Evolutionary conservation across 2,888 invertebrate species (phyloP).

Genomic region (Brachyptera putata): DNA sequence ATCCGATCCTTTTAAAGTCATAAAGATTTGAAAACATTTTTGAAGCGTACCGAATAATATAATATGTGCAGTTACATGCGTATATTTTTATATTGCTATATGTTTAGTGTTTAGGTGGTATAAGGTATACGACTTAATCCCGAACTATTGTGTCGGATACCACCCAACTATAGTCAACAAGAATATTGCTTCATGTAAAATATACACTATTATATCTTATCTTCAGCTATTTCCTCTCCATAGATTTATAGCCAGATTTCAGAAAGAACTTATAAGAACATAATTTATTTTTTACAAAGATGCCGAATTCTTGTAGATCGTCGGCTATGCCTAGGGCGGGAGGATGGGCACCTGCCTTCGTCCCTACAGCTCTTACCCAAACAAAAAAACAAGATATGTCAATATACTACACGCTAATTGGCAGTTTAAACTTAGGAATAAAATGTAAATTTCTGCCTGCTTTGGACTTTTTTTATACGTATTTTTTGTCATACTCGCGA

Average conservation of each 20-base stretch:
- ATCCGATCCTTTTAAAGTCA: too few relatives aligned
- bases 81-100: too few relatives aligned
- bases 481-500: too few relatives aligned
- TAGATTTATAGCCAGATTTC: slow-evolving; percentile 11
- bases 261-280: background rate
- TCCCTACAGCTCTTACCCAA: background rate
- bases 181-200: slow-evolving; percentile 1
- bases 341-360: background rate
- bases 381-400: background rate
- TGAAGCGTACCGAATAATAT: too few relatives aligned
- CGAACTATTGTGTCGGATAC: background rate
- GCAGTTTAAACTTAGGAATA: too few relatives aligned
- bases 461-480: too few relatives aligned
- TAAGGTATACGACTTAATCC: background rate
- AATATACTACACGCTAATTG: slow-evolving; percentile 2
- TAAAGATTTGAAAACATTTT: too few relatives aligned
- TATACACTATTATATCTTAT: background rate
- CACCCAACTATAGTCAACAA: background rate
- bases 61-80: too few relatives aligned
- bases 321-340: background rate
- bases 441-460: background rate
- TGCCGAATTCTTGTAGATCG: slow-evolving; percentile 4
- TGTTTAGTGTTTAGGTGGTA: too few relatives aligned
- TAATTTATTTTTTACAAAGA: slow-evolving; percentile 4
- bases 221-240: slow-evolving; percentile 1